Evolutionary conservation across 2,113 vertebrate genomes (phyloP).

Genomic region (Grallaria varia): DNA sequence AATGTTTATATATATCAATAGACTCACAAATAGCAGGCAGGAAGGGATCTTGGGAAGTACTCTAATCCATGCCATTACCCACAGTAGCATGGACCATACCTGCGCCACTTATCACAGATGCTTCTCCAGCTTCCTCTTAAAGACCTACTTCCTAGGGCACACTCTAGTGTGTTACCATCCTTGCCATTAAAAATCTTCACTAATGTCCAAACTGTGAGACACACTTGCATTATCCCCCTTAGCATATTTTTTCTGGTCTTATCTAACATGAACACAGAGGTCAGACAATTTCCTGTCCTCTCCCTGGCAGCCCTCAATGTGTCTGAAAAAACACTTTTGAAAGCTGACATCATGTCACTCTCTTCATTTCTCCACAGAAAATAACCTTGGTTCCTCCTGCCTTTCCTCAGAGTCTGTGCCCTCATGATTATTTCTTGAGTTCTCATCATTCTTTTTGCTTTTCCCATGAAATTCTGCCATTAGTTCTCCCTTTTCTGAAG

Average conservation of each 20-base stretch:
- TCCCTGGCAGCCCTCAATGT: neutral
- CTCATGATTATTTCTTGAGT: neutral
- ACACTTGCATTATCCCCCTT: neutral
- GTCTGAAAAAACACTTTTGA: neutral
- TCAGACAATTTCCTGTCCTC: constrained; percentile 20
- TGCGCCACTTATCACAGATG: neutral
- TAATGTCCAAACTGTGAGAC: neutral
- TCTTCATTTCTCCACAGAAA: neutral
- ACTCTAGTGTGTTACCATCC: neutral
- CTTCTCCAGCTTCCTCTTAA: neutral
- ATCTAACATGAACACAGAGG: neutral
- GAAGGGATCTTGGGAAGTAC: neutral
- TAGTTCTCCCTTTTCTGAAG: neutral
- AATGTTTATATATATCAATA: neutral
- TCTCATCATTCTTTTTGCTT: neutral
- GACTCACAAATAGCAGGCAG: neutral
- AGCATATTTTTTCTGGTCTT: constrained; percentile 1
- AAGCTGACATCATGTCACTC: neutral
- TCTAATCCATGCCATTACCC: neutral
- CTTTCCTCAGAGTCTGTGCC: neutral
- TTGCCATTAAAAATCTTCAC: neutral
- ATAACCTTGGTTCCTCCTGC: neutral
- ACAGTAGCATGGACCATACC: neutral
- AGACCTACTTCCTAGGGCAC: neutral
- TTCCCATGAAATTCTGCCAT: neutral